Evolutionary conservation across 1,140 invertebrate species (phyloP).

Genomic region (Meloidogyne chitwoodi): DNA sequence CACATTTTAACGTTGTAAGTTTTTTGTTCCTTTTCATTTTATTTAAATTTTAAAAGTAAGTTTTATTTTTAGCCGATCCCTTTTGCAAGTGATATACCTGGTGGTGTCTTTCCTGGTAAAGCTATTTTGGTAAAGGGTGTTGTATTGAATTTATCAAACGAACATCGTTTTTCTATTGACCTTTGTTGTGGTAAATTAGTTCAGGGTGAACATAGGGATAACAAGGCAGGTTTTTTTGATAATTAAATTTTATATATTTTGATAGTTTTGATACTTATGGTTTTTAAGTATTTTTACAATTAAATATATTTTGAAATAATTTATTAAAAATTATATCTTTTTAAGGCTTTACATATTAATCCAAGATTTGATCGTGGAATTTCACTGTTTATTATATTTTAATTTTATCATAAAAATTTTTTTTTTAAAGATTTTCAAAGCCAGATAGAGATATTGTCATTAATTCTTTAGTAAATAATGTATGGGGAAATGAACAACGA

Average conservation of each 20-base stretch:
- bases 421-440: slow-evolving; percentile 31
- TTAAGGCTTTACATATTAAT: slow-evolving; percentile 43
- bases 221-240: slow-evolving; percentile 14
- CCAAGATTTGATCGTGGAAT: slow-evolving; percentile 37
- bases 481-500: slow-evolving; percentile 41
- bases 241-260: neutral
- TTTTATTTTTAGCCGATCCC: slow-evolving; percentile 22
- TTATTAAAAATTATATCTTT: no score
- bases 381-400: slow-evolving; percentile 6
- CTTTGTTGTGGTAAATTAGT: slow-evolving; percentile 41
- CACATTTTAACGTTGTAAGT: slow-evolving; percentile 12
- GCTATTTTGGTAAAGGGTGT: slow-evolving; percentile 42
- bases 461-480: slow-evolving; percentile 46
- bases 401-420: neutral
- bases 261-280: no score
- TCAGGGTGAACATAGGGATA: slow-evolving; percentile 40
- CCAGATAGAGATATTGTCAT: slow-evolving; percentile 41
- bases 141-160: neutral
- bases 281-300: no score
- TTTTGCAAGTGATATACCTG: slow-evolving; percentile 34
- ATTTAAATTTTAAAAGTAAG: neutral
- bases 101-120: slow-evolving; percentile 43
- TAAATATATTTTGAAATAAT: no score
- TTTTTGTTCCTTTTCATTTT: no score
- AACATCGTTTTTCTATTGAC: slow-evolving; percentile 39